Evolutionary conservation across 2,888 invertebrate genomes (phyloP), one percentile per base, ranked within the genome.

Genomic region (Eumacrocentrus americanus): DNA sequence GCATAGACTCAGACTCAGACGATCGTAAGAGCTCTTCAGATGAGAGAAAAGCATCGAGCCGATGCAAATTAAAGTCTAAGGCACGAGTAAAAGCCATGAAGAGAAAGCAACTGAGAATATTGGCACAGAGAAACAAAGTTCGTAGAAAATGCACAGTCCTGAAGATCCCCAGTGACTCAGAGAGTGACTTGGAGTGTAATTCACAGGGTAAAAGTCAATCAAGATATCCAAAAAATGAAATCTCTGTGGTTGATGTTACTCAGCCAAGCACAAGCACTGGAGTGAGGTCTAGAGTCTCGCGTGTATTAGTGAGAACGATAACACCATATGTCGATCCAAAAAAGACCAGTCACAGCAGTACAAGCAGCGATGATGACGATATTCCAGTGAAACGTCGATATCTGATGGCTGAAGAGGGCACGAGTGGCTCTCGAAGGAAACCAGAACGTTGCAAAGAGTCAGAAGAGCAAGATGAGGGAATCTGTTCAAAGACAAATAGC

Each of bases 241-340:
- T 51, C 51, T 61, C 60, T n/a, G 46, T 58, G 57, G 58, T 72
- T n/a, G 79, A 79, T 38, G 68, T 71, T 2, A 70, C 76, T 3
- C 80, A 79, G 46, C 80, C 80, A 3, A 80, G 80, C 54, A 80
- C 80, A 37, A 80, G 80, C 58, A 74, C 76, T 5, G 80, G 80
- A 1, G 60, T 80, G 7, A 71, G 74, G 25, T 74, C 76, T 14
- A 68, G 75, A 25, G 67, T 73, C 64, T 71, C 76, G 1, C 66
- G 72, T 20, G 69, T 68, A 18, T 58, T 64, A 12, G 63, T 55
- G 1, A 58, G 62, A 3, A n/a, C 58, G 14, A 38, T 61, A 18
- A 47, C 66, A 34, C 48, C 59, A 6, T 65, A 65, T 20, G 66
- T 62, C 55, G 66, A 67, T 42, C 35, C 55, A 11, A 61, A 60